phyloP scores from a whole-genome alignment of 2,113 vertebrate species.

The Melanotaenia duboulayi region DNA sequence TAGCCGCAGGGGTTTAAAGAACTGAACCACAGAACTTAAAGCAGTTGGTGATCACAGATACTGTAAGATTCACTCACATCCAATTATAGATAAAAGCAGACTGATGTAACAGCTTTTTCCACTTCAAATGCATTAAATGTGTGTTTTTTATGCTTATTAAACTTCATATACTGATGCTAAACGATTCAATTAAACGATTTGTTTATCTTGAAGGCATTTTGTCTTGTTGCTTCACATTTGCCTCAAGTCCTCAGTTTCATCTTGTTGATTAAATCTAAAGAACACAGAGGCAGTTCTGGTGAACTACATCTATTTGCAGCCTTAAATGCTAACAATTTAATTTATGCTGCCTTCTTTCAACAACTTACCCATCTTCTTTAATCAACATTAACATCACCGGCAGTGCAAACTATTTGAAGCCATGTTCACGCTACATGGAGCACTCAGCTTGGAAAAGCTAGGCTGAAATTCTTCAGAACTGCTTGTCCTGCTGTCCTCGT shows the following conservation, averaged over 20 bases:
- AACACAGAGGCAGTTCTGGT: background rate
- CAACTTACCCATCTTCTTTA: background rate
- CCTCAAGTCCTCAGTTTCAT: background rate
- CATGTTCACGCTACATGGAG: background rate
- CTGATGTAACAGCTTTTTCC: conserved; percentile 3
- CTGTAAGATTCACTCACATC: conserved; percentile 13
- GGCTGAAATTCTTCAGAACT: background rate
- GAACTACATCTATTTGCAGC: background rate
- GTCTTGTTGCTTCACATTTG: background rate
- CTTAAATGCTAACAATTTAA: background rate
- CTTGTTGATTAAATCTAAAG: conserved; percentile 5
- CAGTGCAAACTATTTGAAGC: background rate
- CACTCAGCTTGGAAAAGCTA: background rate
- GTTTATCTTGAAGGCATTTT: background rate
- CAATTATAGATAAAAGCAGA: conserved; percentile 18
- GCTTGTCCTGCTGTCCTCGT: too few relatives aligned
- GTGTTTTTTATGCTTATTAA: conserved; percentile 6
- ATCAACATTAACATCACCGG: background rate
- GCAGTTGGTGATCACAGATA: conserved; percentile 40
- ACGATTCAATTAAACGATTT: conserved; percentile 15
- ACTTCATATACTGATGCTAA: conserved; percentile 1
- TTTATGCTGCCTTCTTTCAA: conserved; percentile 8
- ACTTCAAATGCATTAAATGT: conserved; percentile 16
- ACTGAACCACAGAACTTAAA: conserved; percentile 17
- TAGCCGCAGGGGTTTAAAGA: conserved; percentile 16